A percentile compares a stretch with the other conserved stretches of the same genome.
phyloP scores from a whole-genome alignment of 2,797 vertebrate species.

The Rhinoraja longicauda region DNA sequence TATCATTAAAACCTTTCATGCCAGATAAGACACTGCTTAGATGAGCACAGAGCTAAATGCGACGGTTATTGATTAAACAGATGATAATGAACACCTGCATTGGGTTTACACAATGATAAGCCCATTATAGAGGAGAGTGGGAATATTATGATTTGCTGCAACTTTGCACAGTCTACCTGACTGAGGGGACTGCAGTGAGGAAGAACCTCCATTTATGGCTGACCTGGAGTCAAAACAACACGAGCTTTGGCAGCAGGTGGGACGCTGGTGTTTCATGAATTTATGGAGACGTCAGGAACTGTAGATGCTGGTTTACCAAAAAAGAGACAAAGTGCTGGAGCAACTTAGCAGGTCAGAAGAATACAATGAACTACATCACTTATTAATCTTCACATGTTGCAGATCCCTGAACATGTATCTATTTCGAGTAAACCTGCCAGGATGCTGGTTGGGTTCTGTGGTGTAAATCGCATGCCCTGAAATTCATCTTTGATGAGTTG shows the following conservation, averaged over 20 bases:
- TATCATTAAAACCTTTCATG: neutral
- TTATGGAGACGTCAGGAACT: neutral
- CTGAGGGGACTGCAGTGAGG: neutral
- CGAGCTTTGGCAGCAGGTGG: neutral
- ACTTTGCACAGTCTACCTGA: no score
- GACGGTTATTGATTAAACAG: conserved; percentile 27
- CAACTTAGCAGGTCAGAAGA: no score
- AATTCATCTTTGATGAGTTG: no score
- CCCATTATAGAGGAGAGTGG: neutral
- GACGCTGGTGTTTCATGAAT: neutral
- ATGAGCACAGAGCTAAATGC: neutral
- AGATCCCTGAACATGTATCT: neutral
- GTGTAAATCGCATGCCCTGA: no score
- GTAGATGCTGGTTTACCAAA: no score
- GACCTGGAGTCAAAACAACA: neutral
- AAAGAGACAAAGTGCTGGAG: no score
- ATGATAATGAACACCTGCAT: conserved; percentile 35
- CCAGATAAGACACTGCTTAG: neutral
- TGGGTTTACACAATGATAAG: neutral
- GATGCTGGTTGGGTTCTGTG: no score
- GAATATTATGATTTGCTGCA: neutral
- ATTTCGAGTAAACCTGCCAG: no score
- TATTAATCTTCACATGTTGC: neutral
- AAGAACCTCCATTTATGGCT: neutral
- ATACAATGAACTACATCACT: neutral